Percentiles rank a stretch among this genome's conserved stretches.
Conservation (phyloP, 2,113 vertebrate genomes). For the Barbus barbus region DNA sequence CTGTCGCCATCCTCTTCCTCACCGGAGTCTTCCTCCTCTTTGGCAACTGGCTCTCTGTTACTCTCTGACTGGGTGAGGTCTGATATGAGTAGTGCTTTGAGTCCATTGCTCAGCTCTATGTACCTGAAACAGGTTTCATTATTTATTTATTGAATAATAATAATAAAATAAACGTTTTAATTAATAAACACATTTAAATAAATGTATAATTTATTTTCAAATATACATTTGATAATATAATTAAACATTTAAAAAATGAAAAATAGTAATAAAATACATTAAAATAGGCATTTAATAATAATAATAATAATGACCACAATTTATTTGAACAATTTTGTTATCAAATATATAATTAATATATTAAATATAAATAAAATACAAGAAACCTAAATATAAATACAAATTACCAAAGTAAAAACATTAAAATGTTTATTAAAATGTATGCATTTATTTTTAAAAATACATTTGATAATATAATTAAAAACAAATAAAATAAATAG, state of each 20-base stretch:
- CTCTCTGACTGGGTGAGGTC: constrained; percentile 77
- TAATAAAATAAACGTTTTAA: background rate
- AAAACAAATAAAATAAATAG: background rate
- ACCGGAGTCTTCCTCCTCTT: constrained; percentile 59
- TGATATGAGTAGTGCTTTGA: constrained; percentile 90
- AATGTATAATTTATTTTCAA: background rate
- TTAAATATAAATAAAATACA: no score
- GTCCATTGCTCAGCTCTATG: constrained; percentile 87
- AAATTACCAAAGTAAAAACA: no score
- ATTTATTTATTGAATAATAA: background rate
- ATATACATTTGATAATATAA: background rate
- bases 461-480: background rate
- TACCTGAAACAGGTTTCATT: constrained; percentile 72
- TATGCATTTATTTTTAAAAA: background rate
- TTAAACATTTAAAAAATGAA: background rate
- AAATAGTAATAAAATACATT: background rate
- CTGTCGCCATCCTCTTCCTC: constrained; percentile 68
- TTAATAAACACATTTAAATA: background rate
- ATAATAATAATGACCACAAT: background rate
- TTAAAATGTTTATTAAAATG: no score
- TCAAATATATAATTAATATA: background rate
- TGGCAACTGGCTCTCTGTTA: constrained; percentile 37
- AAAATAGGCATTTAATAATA: background rate
- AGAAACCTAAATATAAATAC: no score
- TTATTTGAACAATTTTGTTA: background rate